Base-by-base conservation (phyloP, 2,888 invertebrate species). In the Petrophora chlorosata region DNA sequence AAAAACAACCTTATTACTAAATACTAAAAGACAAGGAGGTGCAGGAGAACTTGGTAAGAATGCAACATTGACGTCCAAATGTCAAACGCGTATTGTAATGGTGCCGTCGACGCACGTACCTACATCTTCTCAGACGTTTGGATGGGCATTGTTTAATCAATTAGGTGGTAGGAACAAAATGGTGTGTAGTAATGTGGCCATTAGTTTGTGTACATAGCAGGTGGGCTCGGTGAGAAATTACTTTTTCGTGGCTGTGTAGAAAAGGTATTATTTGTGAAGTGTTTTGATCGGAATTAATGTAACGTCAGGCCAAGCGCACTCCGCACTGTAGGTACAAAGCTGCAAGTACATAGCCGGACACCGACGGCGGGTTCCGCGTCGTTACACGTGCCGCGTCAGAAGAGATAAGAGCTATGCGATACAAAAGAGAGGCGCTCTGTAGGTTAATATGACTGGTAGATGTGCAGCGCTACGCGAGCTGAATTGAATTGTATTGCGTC, bases 61-160 rank as follows among this genome's bases (percentile, higher is more conserved):
- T 66, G 66, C 49, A 41, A 61, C 59, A 68, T 64, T 70, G 73
- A 73, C 69, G 73, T 61, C 48, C 56, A 67, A 66, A 70, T 74
- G 73, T 71, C 71, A 73, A 67, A 53, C 53, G 45, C 62, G 63
- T 41, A 51, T 42, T 48, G 38, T 52, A 65, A 67, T 65, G 70
- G 56, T 68, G 65, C 65, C 61, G 60, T 63, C 62, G 56, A 67
- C 63, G 63, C 70, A 63, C 63, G 48, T 57, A 60, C n/a, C n/a
- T 63, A 60, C 19, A 38, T 45, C 40, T 61, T 61, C 57, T 42
- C 53, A 61, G 56, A 60, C 62, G 64, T 61, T 61, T 33, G 56
- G 55, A 54, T 49, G 55, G 33, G 53, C 53, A 71, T 70, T 71
- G 70, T 71, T 61, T 56, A 50, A 50, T 61, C 63, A 63, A 70